These are phyloP conservation scores for Ricordea florida DNA, from an alignment of 92 coral and sea anemone species.

Conservation along the genomic window DNA sequence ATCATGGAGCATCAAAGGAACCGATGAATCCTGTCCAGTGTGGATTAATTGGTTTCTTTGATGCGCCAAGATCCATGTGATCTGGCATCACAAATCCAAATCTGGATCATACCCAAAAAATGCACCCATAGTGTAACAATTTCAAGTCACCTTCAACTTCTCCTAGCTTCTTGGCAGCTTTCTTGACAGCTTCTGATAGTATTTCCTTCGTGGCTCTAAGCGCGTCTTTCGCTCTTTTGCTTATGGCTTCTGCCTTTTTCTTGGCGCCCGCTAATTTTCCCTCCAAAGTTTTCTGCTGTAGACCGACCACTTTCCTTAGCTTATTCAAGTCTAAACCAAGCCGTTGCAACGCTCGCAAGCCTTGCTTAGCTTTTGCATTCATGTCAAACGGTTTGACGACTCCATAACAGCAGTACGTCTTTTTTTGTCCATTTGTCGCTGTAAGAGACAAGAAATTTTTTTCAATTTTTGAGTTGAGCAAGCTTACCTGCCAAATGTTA, in stretches of 20 bases:
- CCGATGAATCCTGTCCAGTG: no score
- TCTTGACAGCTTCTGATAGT: slow-evolving; percentile 42
- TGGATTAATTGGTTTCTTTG: no score
- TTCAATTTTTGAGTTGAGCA: no score
- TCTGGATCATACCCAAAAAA: no score
- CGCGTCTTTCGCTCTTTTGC: slow-evolving; percentile 28
- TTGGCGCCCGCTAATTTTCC: slow-evolving; percentile 48
- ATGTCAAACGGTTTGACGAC: slow-evolving; percentile 28
- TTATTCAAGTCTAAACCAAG: slow-evolving; percentile 14
- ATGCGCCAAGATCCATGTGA: no score
- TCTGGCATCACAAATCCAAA: no score
- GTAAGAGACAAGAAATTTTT: no score
- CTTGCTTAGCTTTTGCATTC: slow-evolving; percentile 31
- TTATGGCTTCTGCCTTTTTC: slow-evolving; percentile 49
- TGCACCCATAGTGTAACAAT: no score
- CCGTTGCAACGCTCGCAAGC: slow-evolving; percentile 16
- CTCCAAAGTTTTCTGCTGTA: slow-evolving; percentile 4
- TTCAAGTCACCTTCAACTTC: slow-evolving; percentile 75
- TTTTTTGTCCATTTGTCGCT: slow-evolving; percentile 36
- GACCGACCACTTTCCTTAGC: slow-evolving; percentile 2
- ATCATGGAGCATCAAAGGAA: no score
- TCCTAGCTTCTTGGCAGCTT: slow-evolving; percentile 49
- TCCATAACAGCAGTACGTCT: slow-evolving; percentile 28
- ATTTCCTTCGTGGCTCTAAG: slow-evolving; percentile 45
- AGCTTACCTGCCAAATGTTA: no score